Evolutionary conservation across 2,113 vertebrate species (phyloP), one percentile per base, ranked within the genome.

Genomic region (Python bivittatus): DNA sequence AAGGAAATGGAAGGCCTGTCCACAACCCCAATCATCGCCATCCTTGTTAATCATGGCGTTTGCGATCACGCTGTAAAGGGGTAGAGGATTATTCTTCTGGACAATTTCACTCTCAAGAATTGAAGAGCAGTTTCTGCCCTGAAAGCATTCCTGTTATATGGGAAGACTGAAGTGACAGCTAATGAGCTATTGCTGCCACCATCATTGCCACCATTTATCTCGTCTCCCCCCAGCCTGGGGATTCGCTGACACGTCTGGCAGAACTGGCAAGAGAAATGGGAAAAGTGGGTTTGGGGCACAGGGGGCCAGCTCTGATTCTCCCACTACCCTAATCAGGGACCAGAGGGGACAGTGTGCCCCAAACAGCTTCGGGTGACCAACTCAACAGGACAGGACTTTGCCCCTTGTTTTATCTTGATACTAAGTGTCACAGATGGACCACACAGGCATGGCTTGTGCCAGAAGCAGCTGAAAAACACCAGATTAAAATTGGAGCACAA

Each of bases 141-240:
- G 20, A 15, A 84, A 0, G 0, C 72, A 56, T n/a, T n/a, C 88
- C 48, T 10, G 1, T 13, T 1, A 33, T 93, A 88, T 91, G 85
- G 93, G 91, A 68, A 86, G 61, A 87, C n/a, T 68, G 15, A 84
- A 89, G 33, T 17, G 13, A 33, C n/a, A 72, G 64, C n/a, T 72
- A 72, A 72, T 33, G 61, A 64, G 64, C n/a, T 17, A 15, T 13
- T 72, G 15, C 13, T 33, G 15, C 15, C 64, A 48, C 17, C 33
- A 33, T n/a, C n/a, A n/a, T 7, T n/a, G 7, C 13, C 6, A 15
- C n/a, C 15, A 1, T 72, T 72, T 72, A 68, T n/a, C 10, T n/a
- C 0, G 29, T 33, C 64, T 68, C 29, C 29, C 64, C 17, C n/a
- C n/a, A 33, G 6, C 6, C n/a, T 72, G n/a, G 64, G 64, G 33